phyloP scores from a whole-genome alignment of 1,140 invertebrate species.

The Drosophila malerkotliana region DNA sequence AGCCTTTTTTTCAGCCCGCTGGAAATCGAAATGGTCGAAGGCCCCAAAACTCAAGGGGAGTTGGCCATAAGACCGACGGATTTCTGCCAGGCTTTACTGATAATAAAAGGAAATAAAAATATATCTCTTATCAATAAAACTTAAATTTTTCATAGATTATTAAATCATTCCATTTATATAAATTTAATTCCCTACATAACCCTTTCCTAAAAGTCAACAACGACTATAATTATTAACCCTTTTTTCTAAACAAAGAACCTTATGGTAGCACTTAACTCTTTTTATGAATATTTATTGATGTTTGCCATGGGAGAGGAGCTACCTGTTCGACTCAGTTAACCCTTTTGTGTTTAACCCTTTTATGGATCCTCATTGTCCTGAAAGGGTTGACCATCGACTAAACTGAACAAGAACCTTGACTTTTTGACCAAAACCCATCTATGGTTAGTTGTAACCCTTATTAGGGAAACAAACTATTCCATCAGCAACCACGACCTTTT shows the following conservation, averaged over 20 bases:
- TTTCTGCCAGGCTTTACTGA: neutral
- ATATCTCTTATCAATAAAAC: too few species aligned
- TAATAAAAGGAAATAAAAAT: neutral
- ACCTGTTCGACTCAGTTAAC: constrained; percentile 55
- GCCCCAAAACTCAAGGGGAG: constrained; percentile 6
- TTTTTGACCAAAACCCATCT: constrained; percentile 11
- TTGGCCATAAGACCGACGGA: constrained; percentile 19
- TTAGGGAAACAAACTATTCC: neutral
- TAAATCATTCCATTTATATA: neutral
- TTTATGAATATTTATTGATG: constrained; percentile 70
- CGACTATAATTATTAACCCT: constrained; percentile 21
- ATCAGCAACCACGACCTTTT: too few species aligned
- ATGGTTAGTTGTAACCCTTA: constrained; percentile 8
- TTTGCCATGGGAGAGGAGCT: constrained; percentile 22
- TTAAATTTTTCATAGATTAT: too few species aligned
- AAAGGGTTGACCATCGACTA: constrained; percentile 34
- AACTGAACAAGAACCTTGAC: constrained; percentile 31
- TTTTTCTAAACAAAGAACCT: constrained; percentile 45
- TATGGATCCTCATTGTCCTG: constrained; percentile 55
- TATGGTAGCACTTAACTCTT: constrained; percentile 69
- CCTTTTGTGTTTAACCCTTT: constrained; percentile 74
- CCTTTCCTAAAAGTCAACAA: constrained; percentile 33
- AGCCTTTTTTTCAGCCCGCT: constrained; percentile 30
- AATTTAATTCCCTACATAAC: constrained; percentile 10
- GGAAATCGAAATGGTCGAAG: constrained; percentile 51